phyloP scores from a whole-genome alignment of 2,888 invertebrate genomes.

The Pediacus dermestoides region DNA sequence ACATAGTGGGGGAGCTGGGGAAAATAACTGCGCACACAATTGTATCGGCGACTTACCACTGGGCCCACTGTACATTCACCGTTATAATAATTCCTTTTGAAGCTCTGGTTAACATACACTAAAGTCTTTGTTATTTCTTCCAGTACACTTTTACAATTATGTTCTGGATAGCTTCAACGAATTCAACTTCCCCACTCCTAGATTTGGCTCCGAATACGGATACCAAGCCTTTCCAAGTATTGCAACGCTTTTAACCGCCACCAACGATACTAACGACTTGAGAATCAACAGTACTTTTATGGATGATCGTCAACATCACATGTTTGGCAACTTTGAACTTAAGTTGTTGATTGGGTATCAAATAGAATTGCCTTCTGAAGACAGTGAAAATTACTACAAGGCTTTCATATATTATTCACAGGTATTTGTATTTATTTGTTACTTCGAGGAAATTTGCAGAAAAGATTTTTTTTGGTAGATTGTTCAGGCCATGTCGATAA shows the following conservation, averaged over 20 bases:
- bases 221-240: conserved; percentile 84
- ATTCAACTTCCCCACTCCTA: conserved; percentile 70
- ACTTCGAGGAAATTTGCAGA: too few species aligned
- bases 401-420: too few species aligned
- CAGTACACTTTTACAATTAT: conserved; percentile 89
- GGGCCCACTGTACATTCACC: too few species aligned
- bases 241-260: conserved; percentile 62
- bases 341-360: conserved; percentile 59
- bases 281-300: conserved; percentile 59
- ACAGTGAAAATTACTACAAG: too few species aligned
- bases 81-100: too few species aligned
- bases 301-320: conserved; percentile 83
- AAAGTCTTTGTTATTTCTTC: too few species aligned
- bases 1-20: too few species aligned
- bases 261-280: conserved; percentile 54
- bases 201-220: conserved; percentile 96
- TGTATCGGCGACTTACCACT: too few species aligned
- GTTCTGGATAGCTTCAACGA: conserved; percentile 75
- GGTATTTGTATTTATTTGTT: too few species aligned
- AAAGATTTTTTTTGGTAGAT: too few species aligned
- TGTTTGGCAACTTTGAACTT: conserved; percentile 67
- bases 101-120: too few species aligned
- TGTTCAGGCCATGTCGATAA: conserved; percentile 90
- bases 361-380: conserved; percentile 58
- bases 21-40: too few species aligned